Percentiles rank a stretch among this genome's conserved stretches.
Evolutionary conservation across 2,113 vertebrate species (phyloP).

Genomic region (Mormyrus iriodes): DNA sequence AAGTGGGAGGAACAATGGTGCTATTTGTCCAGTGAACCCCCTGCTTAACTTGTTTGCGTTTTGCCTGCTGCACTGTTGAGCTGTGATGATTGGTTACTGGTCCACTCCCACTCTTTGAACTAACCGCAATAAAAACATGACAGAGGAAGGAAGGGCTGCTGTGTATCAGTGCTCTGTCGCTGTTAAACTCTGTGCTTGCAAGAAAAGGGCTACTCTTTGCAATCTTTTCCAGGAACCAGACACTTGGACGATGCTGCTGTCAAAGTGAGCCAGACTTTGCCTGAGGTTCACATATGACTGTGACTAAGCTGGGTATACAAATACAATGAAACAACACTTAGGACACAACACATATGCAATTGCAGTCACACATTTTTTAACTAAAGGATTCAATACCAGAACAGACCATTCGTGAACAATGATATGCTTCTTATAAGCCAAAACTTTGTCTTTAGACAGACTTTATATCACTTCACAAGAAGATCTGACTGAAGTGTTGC

Average conservation of each 20-base stretch:
- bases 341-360: not conserved
- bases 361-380: not conserved
- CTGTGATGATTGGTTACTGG: not conserved
- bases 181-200: not conserved
- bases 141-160: not conserved
- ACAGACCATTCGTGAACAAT: not conserved
- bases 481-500: not conserved
- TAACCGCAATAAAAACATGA: not conserved
- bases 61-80: not conserved
- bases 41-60: conserved; percentile 4
- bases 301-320: not conserved
- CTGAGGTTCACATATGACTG: not conserved
- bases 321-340: not conserved
- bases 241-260: not conserved
- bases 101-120: not conserved
- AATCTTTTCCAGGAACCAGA: not conserved
- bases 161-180: not conserved
- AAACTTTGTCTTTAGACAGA: not conserved
- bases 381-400: not conserved
- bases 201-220: not conserved
- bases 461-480: not conserved
- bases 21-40: conserved; percentile 22
- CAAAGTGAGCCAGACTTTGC: not conserved
- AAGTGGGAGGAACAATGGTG: conserved; percentile 6
- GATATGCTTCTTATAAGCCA: not conserved